Evolutionary conservation across 2,888 invertebrate species (phyloP).

Genomic region (Agrypnus murinus): DNA sequence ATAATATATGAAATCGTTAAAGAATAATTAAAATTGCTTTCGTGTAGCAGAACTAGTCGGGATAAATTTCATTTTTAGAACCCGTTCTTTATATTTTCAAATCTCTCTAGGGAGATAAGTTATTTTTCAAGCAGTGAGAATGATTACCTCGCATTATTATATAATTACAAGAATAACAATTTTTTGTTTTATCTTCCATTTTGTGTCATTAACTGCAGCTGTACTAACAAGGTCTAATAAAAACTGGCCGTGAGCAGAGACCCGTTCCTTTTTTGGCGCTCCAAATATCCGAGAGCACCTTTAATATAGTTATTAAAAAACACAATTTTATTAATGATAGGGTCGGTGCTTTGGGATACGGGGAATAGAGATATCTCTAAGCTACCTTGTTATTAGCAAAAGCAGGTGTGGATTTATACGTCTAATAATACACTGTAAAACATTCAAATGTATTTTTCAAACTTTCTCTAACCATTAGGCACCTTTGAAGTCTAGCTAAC

Average conservation of each 20-base stretch:
- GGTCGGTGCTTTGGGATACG: constrained; percentile 54
- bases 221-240: constrained; percentile 59
- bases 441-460: constrained; percentile 29
- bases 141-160: constrained; percentile 35
- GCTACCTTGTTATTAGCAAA: constrained; percentile 55
- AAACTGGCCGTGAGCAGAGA: constrained; percentile 52
- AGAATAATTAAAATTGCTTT: constrained; percentile 4
- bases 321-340: constrained; percentile 62
- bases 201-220: constrained; percentile 54
- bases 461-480: constrained; percentile 23
- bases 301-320: constrained; percentile 61
- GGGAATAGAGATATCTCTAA: constrained; percentile 53
- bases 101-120: background rate
- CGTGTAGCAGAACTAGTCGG: background rate
- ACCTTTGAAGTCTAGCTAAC: background rate
- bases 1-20: constrained; percentile 1
- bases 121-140: constrained; percentile 15
- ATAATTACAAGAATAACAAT: constrained; percentile 32
- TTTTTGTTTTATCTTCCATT: constrained; percentile 38
- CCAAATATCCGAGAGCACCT: constrained; percentile 51
- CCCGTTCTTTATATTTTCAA: background rate
- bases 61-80: background rate
- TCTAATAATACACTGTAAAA: constrained; percentile 47
- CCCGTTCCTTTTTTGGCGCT: constrained; percentile 41
- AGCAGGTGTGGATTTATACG: constrained; percentile 53